phyloP scores from a whole-genome alignment of 2,797 vertebrate species.

The Ambastaia sidthimunki region DNA sequence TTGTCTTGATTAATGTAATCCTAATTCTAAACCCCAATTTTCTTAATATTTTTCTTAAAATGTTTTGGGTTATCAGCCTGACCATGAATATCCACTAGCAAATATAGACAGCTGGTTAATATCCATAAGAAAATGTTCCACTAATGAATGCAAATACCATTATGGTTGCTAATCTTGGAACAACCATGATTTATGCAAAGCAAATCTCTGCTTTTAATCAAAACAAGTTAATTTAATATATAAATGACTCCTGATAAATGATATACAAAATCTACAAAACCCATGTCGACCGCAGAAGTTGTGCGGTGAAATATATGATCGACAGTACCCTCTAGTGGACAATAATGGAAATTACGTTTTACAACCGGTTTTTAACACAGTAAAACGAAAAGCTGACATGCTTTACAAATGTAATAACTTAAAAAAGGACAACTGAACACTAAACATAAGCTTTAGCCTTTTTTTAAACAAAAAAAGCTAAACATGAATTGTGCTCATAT shows the following conservation, averaged over 20 bases:
- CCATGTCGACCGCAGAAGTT: too few relatives aligned
- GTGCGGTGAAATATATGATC: not conserved
- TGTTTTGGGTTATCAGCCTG: too few relatives aligned
- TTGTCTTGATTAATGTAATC: not conserved
- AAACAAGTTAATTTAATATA: not conserved
- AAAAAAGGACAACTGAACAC: not conserved
- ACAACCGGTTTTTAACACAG: not conserved
- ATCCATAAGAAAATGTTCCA: not conserved
- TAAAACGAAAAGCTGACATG: not conserved
- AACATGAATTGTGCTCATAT: not conserved
- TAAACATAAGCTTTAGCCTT: not conserved
- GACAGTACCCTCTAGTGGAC: conserved; percentile 49
- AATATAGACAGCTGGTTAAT: not conserved
- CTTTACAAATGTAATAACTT: not conserved
- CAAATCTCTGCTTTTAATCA: not conserved
- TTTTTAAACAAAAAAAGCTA: not conserved
- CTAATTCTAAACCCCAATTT: too few relatives aligned
- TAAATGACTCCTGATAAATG: not conserved
- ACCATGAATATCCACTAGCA: too few relatives aligned
- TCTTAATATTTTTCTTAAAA: too few relatives aligned
- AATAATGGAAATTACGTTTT: not conserved
- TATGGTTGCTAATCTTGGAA: not conserved
- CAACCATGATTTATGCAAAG: not conserved
- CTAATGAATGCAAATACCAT: too few relatives aligned
- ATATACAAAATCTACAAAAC: not conserved